Conservation (phyloP, 1,140 invertebrate species). For the Bombus turneri region DNA sequence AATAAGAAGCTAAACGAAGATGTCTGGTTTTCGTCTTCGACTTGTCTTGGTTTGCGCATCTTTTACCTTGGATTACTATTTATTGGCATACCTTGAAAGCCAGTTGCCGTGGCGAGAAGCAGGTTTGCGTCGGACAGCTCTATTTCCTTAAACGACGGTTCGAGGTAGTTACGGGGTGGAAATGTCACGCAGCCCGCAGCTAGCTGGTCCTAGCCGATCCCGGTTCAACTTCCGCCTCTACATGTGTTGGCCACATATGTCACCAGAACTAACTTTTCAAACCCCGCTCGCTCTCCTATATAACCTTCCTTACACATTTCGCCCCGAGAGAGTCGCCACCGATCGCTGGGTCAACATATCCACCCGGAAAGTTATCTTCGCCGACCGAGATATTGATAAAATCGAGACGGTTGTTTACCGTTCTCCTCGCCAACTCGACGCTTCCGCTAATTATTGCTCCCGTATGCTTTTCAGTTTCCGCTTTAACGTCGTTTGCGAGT, state of each 20-base stretch:
- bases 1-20: not conserved
- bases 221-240: slow-evolving; percentile 60
- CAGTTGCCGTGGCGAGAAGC: slow-evolving; percentile 40
- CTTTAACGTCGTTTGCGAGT: not conserved
- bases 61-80: slow-evolving; percentile 66
- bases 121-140: slow-evolving; percentile 70
- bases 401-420: slow-evolving; percentile 26
- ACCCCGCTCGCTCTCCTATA: slow-evolving; percentile 29
- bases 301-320: slow-evolving; percentile 7
- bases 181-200: slow-evolving; percentile 57
- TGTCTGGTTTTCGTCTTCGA: not conserved
- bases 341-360: slow-evolving; percentile 57
- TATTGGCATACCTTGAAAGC: slow-evolving; percentile 67
- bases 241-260: slow-evolving; percentile 67
- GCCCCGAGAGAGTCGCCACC: slow-evolving; percentile 38
- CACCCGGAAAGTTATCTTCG: slow-evolving; percentile 20
- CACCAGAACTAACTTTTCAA: slow-evolving; percentile 67
- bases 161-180: slow-evolving; percentile 65
- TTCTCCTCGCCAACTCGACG: not conserved
- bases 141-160: slow-evolving; percentile 72
- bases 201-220: slow-evolving; percentile 41
- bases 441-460: slow-evolving; percentile 12
- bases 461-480: too few species aligned
- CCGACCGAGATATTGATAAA: slow-evolving; percentile 14
- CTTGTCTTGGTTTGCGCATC: slow-evolving; percentile 1